Base-by-base conservation (phyloP, 2,888 invertebrate species). In the Apotomis turbidana region DNA sequence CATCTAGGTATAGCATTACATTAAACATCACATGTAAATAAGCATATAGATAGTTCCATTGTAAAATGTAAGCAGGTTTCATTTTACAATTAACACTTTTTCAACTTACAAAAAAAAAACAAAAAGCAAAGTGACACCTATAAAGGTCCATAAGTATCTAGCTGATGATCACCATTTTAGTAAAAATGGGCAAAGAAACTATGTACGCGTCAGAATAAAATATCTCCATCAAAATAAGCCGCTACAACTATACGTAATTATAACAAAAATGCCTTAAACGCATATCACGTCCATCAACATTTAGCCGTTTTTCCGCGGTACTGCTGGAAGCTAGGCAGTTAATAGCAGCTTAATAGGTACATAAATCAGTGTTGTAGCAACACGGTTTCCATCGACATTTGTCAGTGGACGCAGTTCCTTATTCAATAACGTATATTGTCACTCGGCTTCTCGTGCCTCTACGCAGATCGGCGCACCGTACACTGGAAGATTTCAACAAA, bases 361-460 rank as follows among this genome's bases (percentile, higher is more conserved):
- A 66, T 57, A 66, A 66, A 66, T 66, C 55, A 36, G 36, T 55
- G 44, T 62, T 55, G 44, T 62, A 41, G 38, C 38, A 15, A 49
- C 38, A 58, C 12, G n/a, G 13, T 41, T 41, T 38, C 49, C 49
- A 49, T 36, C 27, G 58, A 46, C 58, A 67, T 70, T 52, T 52
- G 63, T 52, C 70, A 52, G 36, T 55, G 46, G 59, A 41, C 44
- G 64, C 64, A 12, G 55, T 64, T 46, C 64, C 69, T 69, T 57
- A 69, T 70, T 54, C 70, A 70, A 60, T 70, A 64, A 49, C 58
- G 59, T 64, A 70, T 59, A 58, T 64, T 64, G 64, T 64, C 63
- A 52, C 49, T 27, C 70, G 63, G 51, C 44, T 55, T 55, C 15
- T n/a, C 15, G 8, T 46, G 64, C 55, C 44, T 66, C 64, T 44